Evolutionary conservation across 2,113 vertebrate species (phyloP), one percentile per base, ranked within the genome.

Genomic region (Odontesthes bonariensis): DNA sequence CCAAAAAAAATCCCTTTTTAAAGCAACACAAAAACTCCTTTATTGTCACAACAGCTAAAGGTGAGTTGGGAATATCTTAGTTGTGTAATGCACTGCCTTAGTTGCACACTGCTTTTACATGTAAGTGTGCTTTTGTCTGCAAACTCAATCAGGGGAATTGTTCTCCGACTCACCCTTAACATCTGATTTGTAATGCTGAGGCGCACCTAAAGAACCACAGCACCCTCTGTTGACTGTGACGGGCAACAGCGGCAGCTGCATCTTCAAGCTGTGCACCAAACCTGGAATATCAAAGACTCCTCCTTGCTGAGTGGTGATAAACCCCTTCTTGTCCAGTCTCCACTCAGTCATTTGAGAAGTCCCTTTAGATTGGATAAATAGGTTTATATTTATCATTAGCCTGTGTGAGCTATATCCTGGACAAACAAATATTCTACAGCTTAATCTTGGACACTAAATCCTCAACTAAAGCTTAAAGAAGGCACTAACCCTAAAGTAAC

Each of bases 161-260:
- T 16, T 69, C 23, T 72, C 57, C 51, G 42, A 62, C 77, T 82
- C 69, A 31, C 1, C 32, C n/a, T 68, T 76, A 61, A 33, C 5
- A 20, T 77, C 63, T 74, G 4, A 31, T 65, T 68, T 10, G 20
- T 68, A 1, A 7, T 3, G 22, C 20, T 27, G 32, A 7, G 9
- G 0, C 11, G 60, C 70, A 87, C 72, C 44, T 49, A 42, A 73
- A 87, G 82, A 76, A 38, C 89, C 82, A 90, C 89, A 94, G 79
- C 88, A 19, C 91, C 92, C 92, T 89, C 93, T 92, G 81, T 88
- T 74, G 92, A 55, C 11, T 0, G 42, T 0, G 2, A 13, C 0
- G 0, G 8, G 47, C 8, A 46, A 58, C 27, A 62, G 47, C 23
- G 22, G 31, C 65, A 61, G 56, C 27, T 46, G 55, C 38, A 61